A percentile compares a stretch with the other conserved stretches of the same genome.
These are phyloP conservation scores for Micromesistius poutassou DNA, from an alignment of 2,797 vertebrate species.

Conservation along the genomic window DNA sequence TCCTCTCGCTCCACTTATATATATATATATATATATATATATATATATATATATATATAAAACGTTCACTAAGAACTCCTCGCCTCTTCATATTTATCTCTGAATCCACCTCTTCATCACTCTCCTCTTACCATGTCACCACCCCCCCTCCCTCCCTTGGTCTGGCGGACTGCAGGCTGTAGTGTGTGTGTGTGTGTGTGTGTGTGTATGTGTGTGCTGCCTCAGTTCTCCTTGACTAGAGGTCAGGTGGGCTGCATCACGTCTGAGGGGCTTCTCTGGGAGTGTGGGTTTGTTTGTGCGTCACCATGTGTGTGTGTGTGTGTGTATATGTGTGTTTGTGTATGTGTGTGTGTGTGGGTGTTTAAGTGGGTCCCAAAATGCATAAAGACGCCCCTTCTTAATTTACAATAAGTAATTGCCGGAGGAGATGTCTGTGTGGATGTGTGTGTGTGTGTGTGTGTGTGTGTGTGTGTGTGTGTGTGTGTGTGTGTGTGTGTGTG, in stretches of 20 bases:
- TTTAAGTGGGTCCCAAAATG: not conserved
- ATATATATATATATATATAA: not conserved
- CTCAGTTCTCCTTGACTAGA: not conserved
- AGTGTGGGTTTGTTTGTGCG: conserved; percentile 5
- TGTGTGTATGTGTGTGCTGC: conserved; percentile 3
- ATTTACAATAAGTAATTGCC: not conserved
- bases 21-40: not conserved
- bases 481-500: conserved; percentile 48
- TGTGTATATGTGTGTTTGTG: not conserved
- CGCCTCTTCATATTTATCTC: no score
- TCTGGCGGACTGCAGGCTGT: not conserved
- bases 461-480: conserved; percentile 26
- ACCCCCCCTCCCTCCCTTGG: not conserved
- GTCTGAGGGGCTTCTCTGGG: not conserved
- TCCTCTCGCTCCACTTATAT: not conserved
- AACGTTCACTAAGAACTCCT: not conserved
- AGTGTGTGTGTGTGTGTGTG: conserved; percentile 18
- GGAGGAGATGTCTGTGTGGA: not conserved
- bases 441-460: conserved; percentile 16
- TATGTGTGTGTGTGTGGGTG: not conserved
- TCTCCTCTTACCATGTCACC: conserved; percentile 9
- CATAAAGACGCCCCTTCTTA: not conserved
- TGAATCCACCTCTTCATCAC: not conserved
- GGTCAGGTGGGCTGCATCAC: not conserved
- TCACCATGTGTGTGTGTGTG: not conserved